phyloP scores from a whole-genome alignment of 1,140 invertebrate species.

The Maconellicoccus hirsutus region DNA sequence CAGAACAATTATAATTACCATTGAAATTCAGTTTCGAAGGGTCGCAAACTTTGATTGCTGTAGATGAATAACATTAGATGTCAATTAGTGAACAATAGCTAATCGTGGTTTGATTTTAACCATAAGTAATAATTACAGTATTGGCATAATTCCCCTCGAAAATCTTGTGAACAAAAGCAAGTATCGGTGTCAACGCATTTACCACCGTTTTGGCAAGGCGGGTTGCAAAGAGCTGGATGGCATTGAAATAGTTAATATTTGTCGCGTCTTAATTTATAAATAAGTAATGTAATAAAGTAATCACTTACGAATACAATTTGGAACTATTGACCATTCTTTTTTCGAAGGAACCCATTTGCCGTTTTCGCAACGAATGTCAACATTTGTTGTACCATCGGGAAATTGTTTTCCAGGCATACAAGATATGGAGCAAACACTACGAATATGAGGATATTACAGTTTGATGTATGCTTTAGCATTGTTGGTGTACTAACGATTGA shows the following conservation, averaged over 20 bases:
- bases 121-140: conserved; percentile 46
- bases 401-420: conserved; percentile 51
- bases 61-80: conserved; percentile 23
- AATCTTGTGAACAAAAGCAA: conserved; percentile 62
- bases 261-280: too few species aligned
- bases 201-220: conserved; percentile 62
- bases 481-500: too few species aligned
- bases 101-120: not conserved
- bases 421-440: conserved; percentile 43
- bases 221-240: conserved; percentile 51
- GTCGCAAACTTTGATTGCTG: conserved; percentile 46
- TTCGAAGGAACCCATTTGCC: conserved; percentile 50
- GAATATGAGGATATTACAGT: not conserved
- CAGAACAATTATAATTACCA: conserved; percentile 57
- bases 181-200: conserved; percentile 57
- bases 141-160: conserved; percentile 59
- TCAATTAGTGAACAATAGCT: not conserved
- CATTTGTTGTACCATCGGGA: conserved; percentile 47
- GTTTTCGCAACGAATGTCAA: conserved; percentile 48
- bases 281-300: too few species aligned
- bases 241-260: not conserved
- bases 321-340: conserved; percentile 44
- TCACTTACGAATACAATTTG: conserved; percentile 48
- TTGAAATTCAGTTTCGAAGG: conserved; percentile 54
- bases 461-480: too few species aligned